Evolutionary conservation across 1,140 invertebrate species (phyloP), one percentile per base, ranked within the genome.

Genomic region (Polyergus mexicanus): DNA sequence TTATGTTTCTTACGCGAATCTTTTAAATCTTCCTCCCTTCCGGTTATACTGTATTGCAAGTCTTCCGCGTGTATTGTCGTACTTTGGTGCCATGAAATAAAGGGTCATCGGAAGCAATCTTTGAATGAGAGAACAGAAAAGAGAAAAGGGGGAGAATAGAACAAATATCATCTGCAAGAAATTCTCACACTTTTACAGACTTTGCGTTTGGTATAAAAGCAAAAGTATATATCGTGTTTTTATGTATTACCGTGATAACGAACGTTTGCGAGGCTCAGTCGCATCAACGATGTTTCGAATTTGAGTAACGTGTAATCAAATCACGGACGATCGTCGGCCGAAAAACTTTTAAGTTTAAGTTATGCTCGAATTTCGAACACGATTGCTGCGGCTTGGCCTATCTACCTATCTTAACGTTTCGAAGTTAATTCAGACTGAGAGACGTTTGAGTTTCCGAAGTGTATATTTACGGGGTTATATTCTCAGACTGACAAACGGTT

Each of bases 1-100:
- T 86, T 86, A 89, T 86, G 88, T 86, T 89, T 89, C 87, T 83
- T 89, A 88, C 76, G 63, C 72, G 74, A 85, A 76, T 84, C 63
- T 66, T 51, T 51, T 32, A 81, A 88, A 89, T 65, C 69, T 76
- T 68, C 58, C 84, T 35, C 28, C 60, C 11, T 28, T 71, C 84
- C 75, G 84, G 65, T 85, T 77, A 51, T 51, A 66, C 35, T 86
- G 54, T 86, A 86, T 47, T 69, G 71, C 84, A 86, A 86, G 87
- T 89, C 88, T 89, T 89, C 88, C 87, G 85, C 85, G 88, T 58
- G 78, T 81, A 68, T 81, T 81, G 60, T 89, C 71, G 87, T 83
- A 76, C 44, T 87, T 69, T 84, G 87, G 88, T 89, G 88, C 88
- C 88, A 89, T 89, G 85, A 62, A 78, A 86, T 62, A 77, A 25